Conservation (phyloP, 2,888 invertebrate species). For the Colletes collaris region DNA sequence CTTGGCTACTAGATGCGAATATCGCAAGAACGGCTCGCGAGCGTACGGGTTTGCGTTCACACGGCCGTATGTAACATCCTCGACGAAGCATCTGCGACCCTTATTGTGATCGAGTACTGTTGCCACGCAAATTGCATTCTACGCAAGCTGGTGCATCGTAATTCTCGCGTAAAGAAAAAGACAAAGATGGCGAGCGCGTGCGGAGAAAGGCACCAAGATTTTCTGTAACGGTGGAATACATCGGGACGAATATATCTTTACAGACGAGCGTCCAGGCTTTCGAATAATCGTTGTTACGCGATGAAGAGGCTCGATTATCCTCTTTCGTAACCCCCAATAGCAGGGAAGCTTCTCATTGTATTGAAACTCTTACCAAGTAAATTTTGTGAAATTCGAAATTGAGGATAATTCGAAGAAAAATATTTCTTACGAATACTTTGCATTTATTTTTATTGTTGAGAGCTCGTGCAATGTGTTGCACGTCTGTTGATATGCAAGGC, state of each 20-base stretch:
- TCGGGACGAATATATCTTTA: not conserved
- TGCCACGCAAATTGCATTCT: slow-evolving; percentile 16
- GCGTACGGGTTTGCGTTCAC: slow-evolving; percentile 11
- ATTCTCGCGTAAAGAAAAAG: slow-evolving; percentile 8
- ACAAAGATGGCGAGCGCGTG: not conserved
- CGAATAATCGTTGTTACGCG: not conserved
- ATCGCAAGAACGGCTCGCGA: too few relatives aligned
- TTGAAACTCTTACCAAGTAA: too few relatives aligned
- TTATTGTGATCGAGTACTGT: slow-evolving; percentile 14
- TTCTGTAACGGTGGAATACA: not conserved
- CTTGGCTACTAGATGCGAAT: too few relatives aligned
- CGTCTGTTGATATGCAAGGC: too few relatives aligned
- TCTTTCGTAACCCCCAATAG: not conserved
- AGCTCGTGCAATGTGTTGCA: too few relatives aligned
- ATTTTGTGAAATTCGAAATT: too few relatives aligned
- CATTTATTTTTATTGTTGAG: too few relatives aligned
- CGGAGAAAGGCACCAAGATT: not conserved
- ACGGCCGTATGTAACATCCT: slow-evolving; percentile 26
- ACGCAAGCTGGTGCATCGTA: not conserved
- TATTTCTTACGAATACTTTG: too few relatives aligned
- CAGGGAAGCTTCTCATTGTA: not conserved
- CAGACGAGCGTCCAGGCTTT: not conserved
- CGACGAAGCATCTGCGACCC: slow-evolving; percentile 7
- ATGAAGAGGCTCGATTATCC: not conserved
- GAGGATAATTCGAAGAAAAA: too few relatives aligned